Evolutionary conservation across 2,888 invertebrate species (phyloP), one percentile per base, ranked within the genome.

Genomic region (Pristionchus arcanus): DNA sequence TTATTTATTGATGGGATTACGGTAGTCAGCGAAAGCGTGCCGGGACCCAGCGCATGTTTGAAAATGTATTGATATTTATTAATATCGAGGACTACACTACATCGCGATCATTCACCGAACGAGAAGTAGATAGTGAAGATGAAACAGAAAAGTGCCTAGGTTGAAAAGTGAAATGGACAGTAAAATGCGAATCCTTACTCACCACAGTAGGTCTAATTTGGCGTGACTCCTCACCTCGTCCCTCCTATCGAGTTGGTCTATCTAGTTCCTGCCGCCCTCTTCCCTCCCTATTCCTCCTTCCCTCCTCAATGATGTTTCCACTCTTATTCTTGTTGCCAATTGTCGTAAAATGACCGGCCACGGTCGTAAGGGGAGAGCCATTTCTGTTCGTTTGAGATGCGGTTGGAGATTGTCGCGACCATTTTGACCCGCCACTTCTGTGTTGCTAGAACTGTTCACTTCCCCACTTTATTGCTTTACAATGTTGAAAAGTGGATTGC

Each of bases 1-100:
- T 49, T n/a, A 77, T 77, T 21, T 37, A 74, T 74, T 74, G 31
- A 74, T 74, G 31, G 74, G 31, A 13, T n/a, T 77, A 77, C 77
- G 34, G 77, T 77, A 77, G 25, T 42, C 77, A 25, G 37, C 11
- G 11, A 74, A 74, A 9, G 31, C 42, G 42, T n/a, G 77, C 1
- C 9, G 34, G 77, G 42, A 42, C 9, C 42, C n/a, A 42, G 77
- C 34, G 71, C 71, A 7, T 49, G 19, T 1, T 71, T 66, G n/a
- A 28, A 66, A 66, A 49, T 49, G 9, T 49, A 9, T 49, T 49
- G 42, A 9, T 42, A 42, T 42, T 42, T 42, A 9, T 3, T 5
- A 42, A 42, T 5, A 2, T 59, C 59, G 59, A 3, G 25, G 13
- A 13, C 59, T n/a, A 3, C 66, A 66, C 21, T 3, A 11, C 66